Percentiles rank a stretch among this genome's conserved stretches.
phyloP scores from a whole-genome alignment of 2,113 vertebrate species.

The Columba janthina region DNA sequence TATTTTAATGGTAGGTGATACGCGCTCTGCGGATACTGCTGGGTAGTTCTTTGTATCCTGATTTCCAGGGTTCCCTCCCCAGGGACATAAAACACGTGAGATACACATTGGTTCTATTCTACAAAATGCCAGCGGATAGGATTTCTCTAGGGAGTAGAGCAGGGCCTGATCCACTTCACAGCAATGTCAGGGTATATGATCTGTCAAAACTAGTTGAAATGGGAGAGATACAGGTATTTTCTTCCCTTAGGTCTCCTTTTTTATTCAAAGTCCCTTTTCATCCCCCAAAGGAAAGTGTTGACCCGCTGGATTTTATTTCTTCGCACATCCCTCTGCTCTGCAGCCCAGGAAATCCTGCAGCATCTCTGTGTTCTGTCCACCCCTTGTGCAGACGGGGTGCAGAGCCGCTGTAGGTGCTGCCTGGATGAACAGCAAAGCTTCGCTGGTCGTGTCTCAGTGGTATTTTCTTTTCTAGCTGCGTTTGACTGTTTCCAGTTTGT shows the following conservation, averaged over 20 bases:
- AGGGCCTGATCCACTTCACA: not conserved
- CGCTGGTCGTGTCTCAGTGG: not conserved
- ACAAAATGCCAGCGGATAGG: not conserved
- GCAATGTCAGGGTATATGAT: rapidly evolving
- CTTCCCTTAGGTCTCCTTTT: not conserved
- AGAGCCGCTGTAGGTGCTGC: rapidly evolving
- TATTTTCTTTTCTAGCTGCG: not conserved
- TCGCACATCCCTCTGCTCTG: not conserved
- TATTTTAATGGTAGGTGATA: not conserved
- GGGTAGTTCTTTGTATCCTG: not conserved
- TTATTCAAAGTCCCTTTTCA: not conserved
- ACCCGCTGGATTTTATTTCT: rapidly evolving
- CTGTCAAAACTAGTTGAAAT: not conserved
- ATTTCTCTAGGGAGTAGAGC: not conserved
- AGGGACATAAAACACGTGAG: not conserved
- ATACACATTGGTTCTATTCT: not conserved
- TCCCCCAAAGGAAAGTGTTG: not conserved
- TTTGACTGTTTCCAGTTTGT: not conserved
- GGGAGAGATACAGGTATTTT: rapidly evolving
- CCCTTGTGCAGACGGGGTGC: rapidly evolving
- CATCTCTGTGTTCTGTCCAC: rapidly evolving
- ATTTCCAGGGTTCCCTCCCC: not conserved
- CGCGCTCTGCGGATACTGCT: rapidly evolving
- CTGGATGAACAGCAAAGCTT: not conserved
- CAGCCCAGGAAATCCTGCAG: not conserved